Conservation (phyloP, 2,113 vertebrate genomes). For the Boleophthalmus pectinirostris region DNA sequence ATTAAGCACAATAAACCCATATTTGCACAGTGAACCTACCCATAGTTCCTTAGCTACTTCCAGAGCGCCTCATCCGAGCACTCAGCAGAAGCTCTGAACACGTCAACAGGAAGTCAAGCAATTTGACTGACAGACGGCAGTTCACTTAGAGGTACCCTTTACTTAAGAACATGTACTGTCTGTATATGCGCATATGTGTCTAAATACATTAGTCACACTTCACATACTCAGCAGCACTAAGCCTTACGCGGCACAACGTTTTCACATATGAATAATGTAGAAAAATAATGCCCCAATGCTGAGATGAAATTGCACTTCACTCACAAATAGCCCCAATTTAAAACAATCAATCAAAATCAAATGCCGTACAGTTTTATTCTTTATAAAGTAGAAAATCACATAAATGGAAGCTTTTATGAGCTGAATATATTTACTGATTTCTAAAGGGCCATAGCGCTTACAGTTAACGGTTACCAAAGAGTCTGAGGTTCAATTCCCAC, state of each 20-base stretch:
- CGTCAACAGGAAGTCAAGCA: conserved; percentile 50
- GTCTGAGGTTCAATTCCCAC: background rate
- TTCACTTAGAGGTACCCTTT: conserved; percentile 1
- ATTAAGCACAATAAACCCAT: background rate
- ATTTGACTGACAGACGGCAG: conserved; percentile 22
- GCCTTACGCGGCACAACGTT: background rate
- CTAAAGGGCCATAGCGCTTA: background rate
- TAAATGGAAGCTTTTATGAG: too few relatives aligned
- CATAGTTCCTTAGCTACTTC: conserved; percentile 38
- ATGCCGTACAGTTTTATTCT: background rate
- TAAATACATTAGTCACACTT: conserved; percentile 10
- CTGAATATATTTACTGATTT: background rate
- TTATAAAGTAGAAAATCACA: background rate
- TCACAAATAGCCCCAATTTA: background rate
- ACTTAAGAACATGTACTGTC: background rate
- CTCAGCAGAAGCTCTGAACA: conserved; percentile 36
- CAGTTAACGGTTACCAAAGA: background rate
- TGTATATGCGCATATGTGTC: background rate
- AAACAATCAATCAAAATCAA: background rate
- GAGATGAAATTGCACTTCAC: background rate
- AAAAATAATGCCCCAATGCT: background rate
- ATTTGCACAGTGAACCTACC: conserved; percentile 4
- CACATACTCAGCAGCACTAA: background rate
- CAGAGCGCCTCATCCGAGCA: conserved; percentile 26
- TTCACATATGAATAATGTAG: background rate